Evolutionary conservation across 2,113 vertebrate genomes (phyloP).

Genomic region (Anoplopoma fimbria): DNA sequence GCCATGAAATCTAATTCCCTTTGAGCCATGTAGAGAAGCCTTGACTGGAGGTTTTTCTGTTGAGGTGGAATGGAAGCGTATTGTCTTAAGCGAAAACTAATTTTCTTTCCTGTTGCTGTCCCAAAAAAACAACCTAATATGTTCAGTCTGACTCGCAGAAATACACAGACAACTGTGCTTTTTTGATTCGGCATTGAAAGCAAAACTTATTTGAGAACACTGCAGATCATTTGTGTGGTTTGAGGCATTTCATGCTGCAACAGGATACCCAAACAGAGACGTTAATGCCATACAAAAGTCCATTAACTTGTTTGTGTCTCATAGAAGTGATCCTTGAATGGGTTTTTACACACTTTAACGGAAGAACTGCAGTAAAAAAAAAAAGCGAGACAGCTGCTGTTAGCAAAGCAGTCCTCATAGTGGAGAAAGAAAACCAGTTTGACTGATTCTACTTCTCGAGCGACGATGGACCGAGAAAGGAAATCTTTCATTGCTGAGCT

Average conservation of each 20-base stretch:
- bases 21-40: conserved; percentile 32
- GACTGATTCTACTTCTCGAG: not conserved
- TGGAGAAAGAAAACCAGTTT: not conserved
- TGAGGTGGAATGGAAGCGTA: not conserved
- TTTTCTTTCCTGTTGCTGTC: conserved; percentile 17
- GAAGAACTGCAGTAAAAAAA: conserved; percentile 33
- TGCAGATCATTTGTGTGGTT: not conserved
- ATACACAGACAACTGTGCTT: not conserved
- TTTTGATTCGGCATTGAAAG: not conserved
- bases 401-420: conserved; percentile 33
- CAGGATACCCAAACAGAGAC: not conserved
- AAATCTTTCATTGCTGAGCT: conserved; percentile 45
- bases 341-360: conserved; percentile 11
- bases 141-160: not conserved
- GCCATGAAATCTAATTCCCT: conserved; percentile 50
- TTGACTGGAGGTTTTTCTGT: conserved; percentile 23
- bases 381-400: conserved; percentile 52
- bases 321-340: not conserved
- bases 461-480: conserved; percentile 48
- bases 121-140: conserved; percentile 10
- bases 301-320: not conserved
- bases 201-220: not conserved
- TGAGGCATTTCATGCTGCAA: not conserved
- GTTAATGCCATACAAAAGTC: not conserved
- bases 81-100: conserved; percentile 12